Evolutionary conservation across 2,113 vertebrate species (phyloP).

Genomic region (Oreamnos americanus): DNA sequence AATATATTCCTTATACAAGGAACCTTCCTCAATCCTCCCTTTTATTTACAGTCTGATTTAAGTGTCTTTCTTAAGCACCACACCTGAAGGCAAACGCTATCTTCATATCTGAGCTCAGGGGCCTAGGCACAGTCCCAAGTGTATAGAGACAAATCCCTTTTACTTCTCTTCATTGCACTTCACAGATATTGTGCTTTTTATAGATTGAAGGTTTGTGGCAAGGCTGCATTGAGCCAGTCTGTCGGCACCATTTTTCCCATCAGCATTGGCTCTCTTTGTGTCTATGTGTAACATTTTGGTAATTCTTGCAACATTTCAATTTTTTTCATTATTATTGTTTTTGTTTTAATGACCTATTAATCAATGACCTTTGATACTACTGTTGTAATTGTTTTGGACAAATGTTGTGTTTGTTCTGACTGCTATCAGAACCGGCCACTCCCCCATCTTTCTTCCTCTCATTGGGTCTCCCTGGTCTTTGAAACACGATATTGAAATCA

Average conservation of each 20-base stretch:
- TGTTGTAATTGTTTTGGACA: background rate
- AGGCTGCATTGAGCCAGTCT: background rate
- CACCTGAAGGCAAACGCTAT: background rate
- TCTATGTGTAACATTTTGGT: background rate
- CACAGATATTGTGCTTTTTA: background rate
- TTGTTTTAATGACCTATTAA: background rate
- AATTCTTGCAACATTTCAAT: background rate
- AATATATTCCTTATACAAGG: background rate
- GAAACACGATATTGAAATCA: background rate
- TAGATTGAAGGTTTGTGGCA: background rate
- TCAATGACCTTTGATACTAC: background rate
- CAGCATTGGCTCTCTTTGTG: background rate
- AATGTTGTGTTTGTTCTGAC: background rate
- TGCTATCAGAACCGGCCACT: background rate
- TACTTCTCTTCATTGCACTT: background rate
- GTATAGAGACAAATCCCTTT: background rate
- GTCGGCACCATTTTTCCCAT: background rate
- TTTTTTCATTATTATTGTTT: background rate
- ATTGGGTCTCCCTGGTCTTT: background rate
- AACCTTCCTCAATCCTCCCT: background rate
- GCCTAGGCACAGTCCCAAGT: background rate
- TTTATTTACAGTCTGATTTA: background rate
- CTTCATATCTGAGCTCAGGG: background rate
- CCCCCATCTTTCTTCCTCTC: background rate
- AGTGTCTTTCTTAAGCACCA: background rate